Evolutionary conservation across 64 coral and sea anemone genomes (phyloP).

Genomic region (Trachythela sp.): DNA sequence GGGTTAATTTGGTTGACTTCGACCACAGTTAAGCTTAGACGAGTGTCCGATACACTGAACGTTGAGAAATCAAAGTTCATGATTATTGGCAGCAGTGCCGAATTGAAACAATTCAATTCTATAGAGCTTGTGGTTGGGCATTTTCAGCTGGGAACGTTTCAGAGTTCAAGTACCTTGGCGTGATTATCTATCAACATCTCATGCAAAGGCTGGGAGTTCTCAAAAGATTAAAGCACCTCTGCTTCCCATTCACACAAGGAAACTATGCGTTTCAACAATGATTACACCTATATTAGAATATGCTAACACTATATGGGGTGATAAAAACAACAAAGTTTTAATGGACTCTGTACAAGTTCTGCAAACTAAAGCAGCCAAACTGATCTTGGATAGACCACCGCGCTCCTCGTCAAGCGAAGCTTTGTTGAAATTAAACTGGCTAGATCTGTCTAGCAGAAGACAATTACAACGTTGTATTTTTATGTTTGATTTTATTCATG

Average conservation of each 20-base stretch:
- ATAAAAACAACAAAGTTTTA: slow-evolving; percentile 40
- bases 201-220: not conserved
- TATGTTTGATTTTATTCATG: slow-evolving; percentile 11
- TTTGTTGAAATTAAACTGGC: not conserved
- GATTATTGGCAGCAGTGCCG: slow-evolving; percentile 19
- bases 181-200: not conserved
- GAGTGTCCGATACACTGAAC: no score
- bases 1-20: no score
- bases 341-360: slow-evolving; percentile 26
- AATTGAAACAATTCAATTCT: slow-evolving; percentile 17
- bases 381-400: slow-evolving; percentile 23
- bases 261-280: slow-evolving; percentile 24
- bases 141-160: not conserved
- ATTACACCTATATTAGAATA: slow-evolving; percentile 20
- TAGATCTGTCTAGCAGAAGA: slow-evolving; percentile 20
- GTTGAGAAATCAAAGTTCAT: slow-evolving; percentile 25
- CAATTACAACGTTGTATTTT: slow-evolving; percentile 27
- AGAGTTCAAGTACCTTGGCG: not conserved
- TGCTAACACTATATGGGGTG: slow-evolving; percentile 27
- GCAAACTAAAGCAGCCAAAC: slow-evolving; percentile 24
- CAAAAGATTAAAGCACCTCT: slow-evolving; percentile 38
- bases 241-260: slow-evolving; percentile 18
- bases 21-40: no score
- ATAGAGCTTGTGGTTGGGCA: not conserved
- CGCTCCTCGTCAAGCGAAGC: slow-evolving; percentile 15